phyloP scores from a whole-genome alignment of 1,140 invertebrate species.

The Saccostrea echinata region DNA sequence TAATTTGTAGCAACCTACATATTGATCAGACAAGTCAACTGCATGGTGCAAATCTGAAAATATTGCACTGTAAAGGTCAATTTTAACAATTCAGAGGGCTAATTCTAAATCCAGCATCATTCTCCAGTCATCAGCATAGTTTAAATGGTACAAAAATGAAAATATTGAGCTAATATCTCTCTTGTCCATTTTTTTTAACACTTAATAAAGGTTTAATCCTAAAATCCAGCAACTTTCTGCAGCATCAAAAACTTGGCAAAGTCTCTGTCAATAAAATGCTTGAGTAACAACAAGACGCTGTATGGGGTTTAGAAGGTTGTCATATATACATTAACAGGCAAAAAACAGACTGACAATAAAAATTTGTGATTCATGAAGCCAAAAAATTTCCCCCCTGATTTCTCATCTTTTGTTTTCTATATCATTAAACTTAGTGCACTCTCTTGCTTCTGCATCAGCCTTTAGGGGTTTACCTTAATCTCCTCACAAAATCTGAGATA shows the following conservation, averaged over 20 bases:
- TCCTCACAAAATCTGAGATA: neutral
- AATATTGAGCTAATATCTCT: neutral
- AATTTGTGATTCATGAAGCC: constrained; percentile 31
- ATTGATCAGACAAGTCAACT: neutral
- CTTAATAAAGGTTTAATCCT: neutral
- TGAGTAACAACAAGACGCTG: constrained; percentile 19
- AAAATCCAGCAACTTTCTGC: neutral
- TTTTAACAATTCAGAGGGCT: no score
- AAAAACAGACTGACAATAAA: constrained; percentile 21
- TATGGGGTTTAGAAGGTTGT: neutral
- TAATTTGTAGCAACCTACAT: neutral
- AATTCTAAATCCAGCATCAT: no score
- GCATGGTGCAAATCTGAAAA: no score
- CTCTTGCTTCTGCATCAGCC: neutral
- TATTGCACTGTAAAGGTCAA: no score
- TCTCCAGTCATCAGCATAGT: no score
- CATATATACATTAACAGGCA: constrained; percentile 26
- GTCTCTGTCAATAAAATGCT: constrained; percentile 5
- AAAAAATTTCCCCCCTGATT: neutral
- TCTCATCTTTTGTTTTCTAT: constrained; percentile 35
- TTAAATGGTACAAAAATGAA: neutral
- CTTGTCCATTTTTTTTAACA: neutral
- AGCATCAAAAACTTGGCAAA: neutral
- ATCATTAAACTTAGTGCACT: constrained; percentile 24
- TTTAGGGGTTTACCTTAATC: neutral